phyloP scores from a whole-genome alignment of 2,797 vertebrate genomes.

The Anas flavirostris region DNA sequence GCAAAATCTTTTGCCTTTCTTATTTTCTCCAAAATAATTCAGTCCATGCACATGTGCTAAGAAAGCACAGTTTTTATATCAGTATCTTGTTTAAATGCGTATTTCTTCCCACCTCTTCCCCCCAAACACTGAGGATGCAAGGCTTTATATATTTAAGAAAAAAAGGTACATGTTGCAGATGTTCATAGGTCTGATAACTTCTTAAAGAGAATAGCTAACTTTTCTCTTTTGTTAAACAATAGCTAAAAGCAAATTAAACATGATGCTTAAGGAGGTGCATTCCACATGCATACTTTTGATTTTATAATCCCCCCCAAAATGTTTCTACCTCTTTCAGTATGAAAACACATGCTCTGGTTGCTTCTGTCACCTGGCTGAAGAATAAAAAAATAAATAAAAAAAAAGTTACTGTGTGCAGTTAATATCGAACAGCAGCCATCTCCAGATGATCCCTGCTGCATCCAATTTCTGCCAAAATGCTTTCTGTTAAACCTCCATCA shows the following conservation, averaged over 20 bases:
- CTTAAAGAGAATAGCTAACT: constrained; percentile 14
- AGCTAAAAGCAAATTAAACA: constrained; percentile 58
- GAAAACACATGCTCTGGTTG: constrained; percentile 65
- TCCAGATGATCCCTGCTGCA: constrained; percentile 97
- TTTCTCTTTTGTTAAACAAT: constrained; percentile 39
- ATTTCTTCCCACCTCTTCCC: not conserved
- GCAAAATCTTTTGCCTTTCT: not conserved
- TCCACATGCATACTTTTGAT: constrained; percentile 6
- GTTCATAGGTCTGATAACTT: not conserved
- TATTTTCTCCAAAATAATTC: not conserved
- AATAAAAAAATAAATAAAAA: constrained; percentile 59
- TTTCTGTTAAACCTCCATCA: constrained; percentile 99
- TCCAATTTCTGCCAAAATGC: constrained; percentile 98
- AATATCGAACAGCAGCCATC: constrained; percentile 96
- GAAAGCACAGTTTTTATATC: not conserved
- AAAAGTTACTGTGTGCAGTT: constrained; percentile 90
- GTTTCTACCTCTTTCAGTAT: constrained; percentile 52
- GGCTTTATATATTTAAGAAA: not conserved
- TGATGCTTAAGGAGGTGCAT: constrained; percentile 25
- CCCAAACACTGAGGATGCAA: not conserved
- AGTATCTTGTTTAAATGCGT: not conserved
- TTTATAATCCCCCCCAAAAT: constrained; percentile 15
- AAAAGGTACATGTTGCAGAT: constrained; percentile 13
- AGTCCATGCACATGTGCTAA: not conserved
- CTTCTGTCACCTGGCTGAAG: constrained; percentile 79